These are phyloP conservation scores for Nemopilema nomurai DNA, from an alignment of 30 jellyfish, hydroid and myxozoan species.

Conservation along the genomic window DNA sequence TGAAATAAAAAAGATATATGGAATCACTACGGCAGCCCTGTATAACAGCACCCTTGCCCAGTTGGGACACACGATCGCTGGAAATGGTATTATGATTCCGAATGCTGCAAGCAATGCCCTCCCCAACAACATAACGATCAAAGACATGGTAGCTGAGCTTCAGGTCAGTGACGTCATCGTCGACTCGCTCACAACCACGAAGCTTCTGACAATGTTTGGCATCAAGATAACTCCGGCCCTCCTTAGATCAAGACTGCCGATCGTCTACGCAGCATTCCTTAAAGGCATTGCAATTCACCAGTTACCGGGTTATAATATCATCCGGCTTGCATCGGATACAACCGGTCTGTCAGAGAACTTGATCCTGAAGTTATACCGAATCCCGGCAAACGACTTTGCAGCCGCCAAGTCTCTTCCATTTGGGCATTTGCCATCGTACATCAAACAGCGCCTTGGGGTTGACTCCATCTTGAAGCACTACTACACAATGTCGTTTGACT, in stretches of 20 bases:
- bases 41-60: background rate
- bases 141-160: background rate
- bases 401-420: background rate
- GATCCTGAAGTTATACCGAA: background rate
- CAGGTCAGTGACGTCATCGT: background rate
- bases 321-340: conserved; percentile 3
- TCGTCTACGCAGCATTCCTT: conserved; percentile 19
- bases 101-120: background rate
- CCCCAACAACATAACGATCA: background rate
- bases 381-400: conserved; percentile 1
- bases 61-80: background rate
- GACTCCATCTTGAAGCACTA: conserved; percentile 18
- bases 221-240: background rate
- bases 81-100: background rate
- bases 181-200: background rate
- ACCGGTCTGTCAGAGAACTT: conserved; percentile 12
- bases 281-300: conserved; percentile 27
- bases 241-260: conserved; percentile 14
- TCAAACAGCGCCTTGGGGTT: background rate
- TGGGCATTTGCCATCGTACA: background rate
- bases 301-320: background rate
- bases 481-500: conserved; percentile 42
- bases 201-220: background rate
- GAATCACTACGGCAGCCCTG: background rate
- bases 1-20: background rate